Conservation (phyloP, 1,140 invertebrate genomes). For the Platorchestia sp. region DNA sequence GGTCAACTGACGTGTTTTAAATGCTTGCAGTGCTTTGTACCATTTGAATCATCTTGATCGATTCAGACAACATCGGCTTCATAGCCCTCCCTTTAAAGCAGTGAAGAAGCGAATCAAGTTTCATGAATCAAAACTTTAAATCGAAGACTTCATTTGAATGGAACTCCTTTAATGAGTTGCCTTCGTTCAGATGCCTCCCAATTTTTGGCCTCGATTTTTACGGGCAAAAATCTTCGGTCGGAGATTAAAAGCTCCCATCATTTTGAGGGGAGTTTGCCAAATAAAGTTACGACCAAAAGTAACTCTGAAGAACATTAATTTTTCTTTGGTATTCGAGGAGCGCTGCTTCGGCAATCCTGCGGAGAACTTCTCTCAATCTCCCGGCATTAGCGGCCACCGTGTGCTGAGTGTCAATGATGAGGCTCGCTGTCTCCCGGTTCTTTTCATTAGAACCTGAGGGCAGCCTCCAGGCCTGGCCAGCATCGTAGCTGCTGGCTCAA, state of each 20-base stretch:
- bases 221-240: slow-evolving; percentile 43
- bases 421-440: background rate
- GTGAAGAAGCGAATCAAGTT: slow-evolving; percentile 11
- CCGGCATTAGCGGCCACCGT: background rate
- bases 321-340: slow-evolving; percentile 52
- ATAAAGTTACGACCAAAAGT: slow-evolving; percentile 44
- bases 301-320: slow-evolving; percentile 52
- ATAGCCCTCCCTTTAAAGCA: background rate
- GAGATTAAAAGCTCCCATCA: slow-evolving; percentile 47
- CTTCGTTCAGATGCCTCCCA: slow-evolving; percentile 28
- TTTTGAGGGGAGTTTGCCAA: slow-evolving; percentile 42
- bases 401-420: slow-evolving; percentile 48
- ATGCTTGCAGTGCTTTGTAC: background rate
- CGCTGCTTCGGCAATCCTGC: slow-evolving; percentile 46
- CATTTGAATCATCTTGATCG: background rate
- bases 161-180: slow-evolving; percentile 45
- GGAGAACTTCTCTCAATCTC: slow-evolving; percentile 47
- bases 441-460: background rate
- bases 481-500: background rate
- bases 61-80: background rate
- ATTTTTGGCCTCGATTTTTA: slow-evolving; percentile 43
- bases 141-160: slow-evolving; percentile 40
- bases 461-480: background rate
- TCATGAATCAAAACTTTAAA: slow-evolving; percentile 33
- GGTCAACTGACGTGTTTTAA: background rate